Evolutionary conservation across 2,888 invertebrate genomes (phyloP).

Genomic region (Neelides folsomi): DNA sequence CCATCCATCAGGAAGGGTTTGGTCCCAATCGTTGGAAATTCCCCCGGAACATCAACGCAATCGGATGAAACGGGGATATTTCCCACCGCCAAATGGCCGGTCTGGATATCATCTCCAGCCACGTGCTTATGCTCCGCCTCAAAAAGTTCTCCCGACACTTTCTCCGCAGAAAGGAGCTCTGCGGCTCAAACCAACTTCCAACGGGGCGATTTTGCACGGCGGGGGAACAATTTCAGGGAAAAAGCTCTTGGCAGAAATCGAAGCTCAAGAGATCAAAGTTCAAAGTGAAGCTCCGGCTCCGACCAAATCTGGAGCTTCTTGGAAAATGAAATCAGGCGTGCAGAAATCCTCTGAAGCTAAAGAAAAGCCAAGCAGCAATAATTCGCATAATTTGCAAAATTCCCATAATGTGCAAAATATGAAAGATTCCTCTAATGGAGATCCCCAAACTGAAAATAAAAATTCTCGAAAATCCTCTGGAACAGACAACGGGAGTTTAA

Average conservation of each 20-base stretch:
- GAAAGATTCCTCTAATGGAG: too few species aligned
- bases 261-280: constrained; percentile 13
- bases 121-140: constrained; percentile 20
- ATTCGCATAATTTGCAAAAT: too few species aligned
- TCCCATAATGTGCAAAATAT: too few species aligned
- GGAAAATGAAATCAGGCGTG: constrained; percentile 21
- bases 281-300: not conserved
- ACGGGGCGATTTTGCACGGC: constrained; percentile 66
- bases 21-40: constrained; percentile 21
- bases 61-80: constrained; percentile 30
- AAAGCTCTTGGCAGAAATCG: constrained; percentile 42
- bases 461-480: too few species aligned
- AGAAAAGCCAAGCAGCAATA: constrained; percentile 5
- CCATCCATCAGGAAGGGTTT: constrained; percentile 1
- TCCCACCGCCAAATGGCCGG: constrained; percentile 8
- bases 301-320: constrained; percentile 10
- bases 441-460: too few species aligned
- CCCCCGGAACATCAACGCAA: constrained; percentile 18
- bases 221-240: constrained; percentile 71
- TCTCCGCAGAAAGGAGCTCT: constrained; percentile 41
- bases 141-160: constrained; percentile 28
- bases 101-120: constrained; percentile 1
- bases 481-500: too few species aligned
- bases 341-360: constrained; percentile 15
- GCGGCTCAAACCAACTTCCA: constrained; percentile 61